These are phyloP conservation scores for Porites cylindrica DNA, from an alignment of 92 coral and sea anemone species.

Conservation along the genomic window DNA sequence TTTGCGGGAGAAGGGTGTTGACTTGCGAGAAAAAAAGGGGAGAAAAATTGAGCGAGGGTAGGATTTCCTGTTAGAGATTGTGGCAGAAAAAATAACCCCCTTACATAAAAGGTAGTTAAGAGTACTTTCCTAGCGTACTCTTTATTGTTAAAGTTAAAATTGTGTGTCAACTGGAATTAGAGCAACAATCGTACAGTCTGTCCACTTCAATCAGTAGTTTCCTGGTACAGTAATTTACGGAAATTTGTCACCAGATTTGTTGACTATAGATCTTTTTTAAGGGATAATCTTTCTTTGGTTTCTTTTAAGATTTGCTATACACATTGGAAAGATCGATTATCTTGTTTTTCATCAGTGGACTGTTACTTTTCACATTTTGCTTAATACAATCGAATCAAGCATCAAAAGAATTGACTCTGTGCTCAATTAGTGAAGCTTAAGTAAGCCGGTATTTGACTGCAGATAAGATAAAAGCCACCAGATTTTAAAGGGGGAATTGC, in stretches of 20 bases:
- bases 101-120: neutral
- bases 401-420: neutral
- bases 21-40: neutral
- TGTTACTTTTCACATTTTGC: too few relatives aligned
- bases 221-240: too few relatives aligned
- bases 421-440: slow-evolving; percentile 9
- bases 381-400: neutral
- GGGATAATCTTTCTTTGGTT: too few relatives aligned
- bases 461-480: slow-evolving; percentile 10
- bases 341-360: too few relatives aligned
- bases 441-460: slow-evolving; percentile 14
- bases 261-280: too few relatives aligned
- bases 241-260: too few relatives aligned
- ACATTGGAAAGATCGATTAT: too few relatives aligned
- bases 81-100: too few relatives aligned
- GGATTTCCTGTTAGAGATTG: neutral
- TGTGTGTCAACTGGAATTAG: neutral
- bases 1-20: neutral
- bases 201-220: too few relatives aligned
- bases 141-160: too few relatives aligned
- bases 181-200: too few relatives aligned
- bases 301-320: too few relatives aligned
- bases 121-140: neutral
- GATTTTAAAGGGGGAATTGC: neutral
- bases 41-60: neutral